Evolutionary conservation across 2,888 invertebrate genomes (phyloP).

Genomic region (Hyppa rectilinea): DNA sequence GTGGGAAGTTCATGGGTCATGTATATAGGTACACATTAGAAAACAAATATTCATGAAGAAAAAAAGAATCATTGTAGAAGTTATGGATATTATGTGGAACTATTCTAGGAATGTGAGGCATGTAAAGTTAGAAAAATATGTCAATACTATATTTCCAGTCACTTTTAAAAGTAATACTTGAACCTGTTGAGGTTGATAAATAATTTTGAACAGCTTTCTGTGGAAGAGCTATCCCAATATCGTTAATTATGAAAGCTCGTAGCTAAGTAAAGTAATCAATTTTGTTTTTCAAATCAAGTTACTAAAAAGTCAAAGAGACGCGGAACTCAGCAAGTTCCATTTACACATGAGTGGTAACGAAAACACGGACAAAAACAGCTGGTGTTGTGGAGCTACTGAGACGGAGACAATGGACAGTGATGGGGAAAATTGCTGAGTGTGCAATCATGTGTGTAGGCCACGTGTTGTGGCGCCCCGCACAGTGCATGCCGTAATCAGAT

Average conservation of each 20-base stretch:
- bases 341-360: slow-evolving; percentile 46
- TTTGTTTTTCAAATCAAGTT: slow-evolving; percentile 4
- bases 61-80: neutral
- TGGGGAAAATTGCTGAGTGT: slow-evolving; percentile 81
- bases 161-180: too few relatives aligned
- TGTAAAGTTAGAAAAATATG: too few relatives aligned
- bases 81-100: neutral
- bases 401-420: slow-evolving; percentile 79
- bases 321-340: slow-evolving; percentile 18
- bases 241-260: too few relatives aligned
- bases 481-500: slow-evolving; percentile 73
- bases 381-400: slow-evolving; percentile 76
- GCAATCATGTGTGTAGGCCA: slow-evolving; percentile 81
- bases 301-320: neutral
- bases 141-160: too few relatives aligned
- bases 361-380: slow-evolving; percentile 67
- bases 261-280: too few relatives aligned
- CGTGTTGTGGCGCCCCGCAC: slow-evolving; percentile 77
- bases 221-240: too few relatives aligned
- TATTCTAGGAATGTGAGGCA: neutral
- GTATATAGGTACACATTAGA: neutral
- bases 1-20: neutral
- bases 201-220: too few relatives aligned
- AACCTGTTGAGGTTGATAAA: too few relatives aligned
- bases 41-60: slow-evolving; percentile 16